phyloP scores from a whole-genome alignment of 2,797 vertebrate species.

The Xenops minutus region DNA sequence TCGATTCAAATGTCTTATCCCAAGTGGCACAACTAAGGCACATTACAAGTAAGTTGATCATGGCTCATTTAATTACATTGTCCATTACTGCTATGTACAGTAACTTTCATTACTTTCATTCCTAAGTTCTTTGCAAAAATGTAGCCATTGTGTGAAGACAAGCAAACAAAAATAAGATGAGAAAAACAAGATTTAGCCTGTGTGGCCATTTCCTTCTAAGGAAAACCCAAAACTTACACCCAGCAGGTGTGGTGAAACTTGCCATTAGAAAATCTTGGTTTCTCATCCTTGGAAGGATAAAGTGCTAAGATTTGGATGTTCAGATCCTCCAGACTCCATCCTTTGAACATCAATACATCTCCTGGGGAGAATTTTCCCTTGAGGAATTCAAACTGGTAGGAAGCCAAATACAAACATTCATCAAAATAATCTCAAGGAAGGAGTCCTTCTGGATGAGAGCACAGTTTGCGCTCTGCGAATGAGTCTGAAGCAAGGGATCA shows the following conservation, averaged over 20 bases:
- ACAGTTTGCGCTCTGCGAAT: neutral
- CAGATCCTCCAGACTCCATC: neutral
- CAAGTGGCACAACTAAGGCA: neutral
- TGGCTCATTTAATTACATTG: neutral
- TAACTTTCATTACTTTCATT: neutral
- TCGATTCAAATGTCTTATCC: neutral
- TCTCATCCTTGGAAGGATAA: neutral
- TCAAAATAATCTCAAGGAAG: conserved; percentile 24
- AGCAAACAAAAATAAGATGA: neutral
- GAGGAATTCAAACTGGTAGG: neutral
- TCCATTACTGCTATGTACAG: neutral
- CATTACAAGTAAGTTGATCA: neutral
- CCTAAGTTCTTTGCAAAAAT: neutral
- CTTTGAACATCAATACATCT: neutral
- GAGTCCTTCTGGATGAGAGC: neutral
- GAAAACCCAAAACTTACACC: neutral
- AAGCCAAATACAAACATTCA: neutral
- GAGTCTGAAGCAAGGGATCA: conserved; percentile 12
- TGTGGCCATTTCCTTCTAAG: neutral
- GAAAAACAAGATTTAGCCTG: neutral
- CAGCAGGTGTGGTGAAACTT: neutral
- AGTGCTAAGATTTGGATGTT: neutral
- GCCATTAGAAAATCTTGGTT: neutral
- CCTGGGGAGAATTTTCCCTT: neutral
- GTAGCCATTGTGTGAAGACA: neutral